phyloP scores from a whole-genome alignment of 2,797 vertebrate species.

The Odontamblyopus lacepedii region DNA sequence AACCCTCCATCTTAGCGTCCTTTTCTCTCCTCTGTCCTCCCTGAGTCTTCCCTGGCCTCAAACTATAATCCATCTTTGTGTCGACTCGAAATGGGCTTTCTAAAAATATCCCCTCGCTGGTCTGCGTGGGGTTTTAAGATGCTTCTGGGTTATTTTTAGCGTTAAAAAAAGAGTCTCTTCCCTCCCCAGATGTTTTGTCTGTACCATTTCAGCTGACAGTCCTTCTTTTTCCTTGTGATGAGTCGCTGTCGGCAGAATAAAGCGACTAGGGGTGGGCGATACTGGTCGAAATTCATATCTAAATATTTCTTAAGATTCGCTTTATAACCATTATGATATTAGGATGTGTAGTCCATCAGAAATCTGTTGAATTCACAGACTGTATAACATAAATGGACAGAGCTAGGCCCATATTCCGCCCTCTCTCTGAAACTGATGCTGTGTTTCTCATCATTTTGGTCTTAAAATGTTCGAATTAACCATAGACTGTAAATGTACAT shows the following conservation, averaged over 20 bases:
- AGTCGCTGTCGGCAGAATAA: neutral
- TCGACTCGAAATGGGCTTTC: slow-evolving; percentile 43
- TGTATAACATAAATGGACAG: no score
- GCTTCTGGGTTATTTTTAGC: slow-evolving; percentile 40
- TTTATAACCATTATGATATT: no score
- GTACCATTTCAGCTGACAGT: neutral
- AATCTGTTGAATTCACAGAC: no score
- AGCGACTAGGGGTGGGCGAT: neutral
- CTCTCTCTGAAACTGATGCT: no score
- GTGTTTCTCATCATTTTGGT: no score
- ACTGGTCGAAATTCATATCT: neutral
- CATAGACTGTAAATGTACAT: no score
- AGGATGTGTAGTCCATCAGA: no score
- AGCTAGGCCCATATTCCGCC: no score
- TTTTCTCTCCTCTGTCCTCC: slow-evolving; percentile 20
- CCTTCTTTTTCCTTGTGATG: neutral
- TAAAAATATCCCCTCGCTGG: slow-evolving; percentile 47
- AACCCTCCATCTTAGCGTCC: slow-evolving; percentile 6
- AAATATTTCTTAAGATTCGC: no score
- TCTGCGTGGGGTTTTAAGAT: slow-evolving; percentile 38
- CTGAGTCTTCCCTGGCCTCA: slow-evolving; percentile 41
- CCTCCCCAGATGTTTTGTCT: neutral
- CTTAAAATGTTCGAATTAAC: no score
- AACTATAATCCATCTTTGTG: slow-evolving; percentile 43
- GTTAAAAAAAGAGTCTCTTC: slow-evolving; percentile 3